Evolutionary conservation across 2,888 invertebrate species (phyloP).

Genomic region (Nomada goodeniana): DNA sequence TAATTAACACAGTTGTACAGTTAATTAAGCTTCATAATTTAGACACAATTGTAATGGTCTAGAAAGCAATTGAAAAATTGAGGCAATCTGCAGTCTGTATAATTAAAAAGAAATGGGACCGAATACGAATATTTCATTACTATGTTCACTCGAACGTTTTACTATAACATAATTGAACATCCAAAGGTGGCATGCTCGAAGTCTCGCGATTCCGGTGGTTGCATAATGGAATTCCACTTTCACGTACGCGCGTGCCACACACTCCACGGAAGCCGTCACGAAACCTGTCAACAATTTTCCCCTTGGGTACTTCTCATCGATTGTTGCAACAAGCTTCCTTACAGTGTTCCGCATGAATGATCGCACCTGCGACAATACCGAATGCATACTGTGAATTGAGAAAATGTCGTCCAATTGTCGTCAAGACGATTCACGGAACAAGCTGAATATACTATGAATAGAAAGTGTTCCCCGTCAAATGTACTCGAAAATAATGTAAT

Average conservation of each 20-base stretch:
- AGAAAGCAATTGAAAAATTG: neutral
- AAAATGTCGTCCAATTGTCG: constrained; percentile 22
- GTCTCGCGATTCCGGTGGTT: constrained; percentile 60
- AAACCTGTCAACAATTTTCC: constrained; percentile 65
- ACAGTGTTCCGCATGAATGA: constrained; percentile 39
- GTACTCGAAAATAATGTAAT: too few species aligned
- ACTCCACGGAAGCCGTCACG: constrained; percentile 47
- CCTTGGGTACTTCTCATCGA: constrained; percentile 57
- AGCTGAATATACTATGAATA: too few species aligned
- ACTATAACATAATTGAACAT: constrained; percentile 24
- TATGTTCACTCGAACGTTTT: neutral
- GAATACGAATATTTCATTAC: neutral
- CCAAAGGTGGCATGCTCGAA: constrained; percentile 46
- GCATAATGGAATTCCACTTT: constrained; percentile 51
- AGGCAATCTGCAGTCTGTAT: too few species aligned
- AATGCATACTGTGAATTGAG: constrained; percentile 22
- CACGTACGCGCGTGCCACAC: constrained; percentile 40
- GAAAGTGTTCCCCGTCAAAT: too few species aligned
- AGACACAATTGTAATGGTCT: neutral
- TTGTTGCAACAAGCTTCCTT: constrained; percentile 53
- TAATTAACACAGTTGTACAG: neutral
- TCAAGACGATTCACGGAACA: constrained; percentile 4
- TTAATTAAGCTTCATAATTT: neutral
- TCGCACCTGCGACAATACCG: constrained; percentile 27
- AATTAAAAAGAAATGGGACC: neutral